Evolutionary conservation across 2,113 vertebrate species (phyloP).

Genomic region (Xenotilapia longispinis): DNA sequence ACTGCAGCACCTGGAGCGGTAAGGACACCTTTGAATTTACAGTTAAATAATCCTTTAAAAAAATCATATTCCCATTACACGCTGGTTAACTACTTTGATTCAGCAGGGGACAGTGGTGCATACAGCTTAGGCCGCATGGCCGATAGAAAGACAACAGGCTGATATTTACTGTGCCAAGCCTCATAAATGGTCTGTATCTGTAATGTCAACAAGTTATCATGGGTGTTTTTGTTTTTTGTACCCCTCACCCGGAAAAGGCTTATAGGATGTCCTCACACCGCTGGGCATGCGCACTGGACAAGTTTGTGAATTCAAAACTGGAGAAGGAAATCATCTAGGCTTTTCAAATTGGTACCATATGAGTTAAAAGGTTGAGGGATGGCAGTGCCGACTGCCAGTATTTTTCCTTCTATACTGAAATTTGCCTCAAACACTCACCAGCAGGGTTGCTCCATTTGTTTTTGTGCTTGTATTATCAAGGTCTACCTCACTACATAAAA

Average conservation of each 20-base stretch:
- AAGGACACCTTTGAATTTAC: slow-evolving; percentile 27
- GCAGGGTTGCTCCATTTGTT: background rate
- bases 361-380: background rate
- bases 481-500: background rate
- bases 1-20: slow-evolving; percentile 59
- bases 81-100: background rate
- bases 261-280: background rate
- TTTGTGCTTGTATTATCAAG: background rate
- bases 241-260: background rate
- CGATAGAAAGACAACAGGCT: background rate
- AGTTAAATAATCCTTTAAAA: background rate
- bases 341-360: background rate
- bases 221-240: fast-evolving
- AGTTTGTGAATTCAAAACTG: background rate
- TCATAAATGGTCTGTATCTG: background rate
- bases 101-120: background rate
- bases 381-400: background rate
- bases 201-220: background rate
- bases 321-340: background rate
- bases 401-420: background rate
- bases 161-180: background rate
- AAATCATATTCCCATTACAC: background rate
- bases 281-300: background rate
- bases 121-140: background rate
- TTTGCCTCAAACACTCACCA: background rate